Conservation (phyloP, 2,113 vertebrate species). For the Gila orcuttii region DNA sequence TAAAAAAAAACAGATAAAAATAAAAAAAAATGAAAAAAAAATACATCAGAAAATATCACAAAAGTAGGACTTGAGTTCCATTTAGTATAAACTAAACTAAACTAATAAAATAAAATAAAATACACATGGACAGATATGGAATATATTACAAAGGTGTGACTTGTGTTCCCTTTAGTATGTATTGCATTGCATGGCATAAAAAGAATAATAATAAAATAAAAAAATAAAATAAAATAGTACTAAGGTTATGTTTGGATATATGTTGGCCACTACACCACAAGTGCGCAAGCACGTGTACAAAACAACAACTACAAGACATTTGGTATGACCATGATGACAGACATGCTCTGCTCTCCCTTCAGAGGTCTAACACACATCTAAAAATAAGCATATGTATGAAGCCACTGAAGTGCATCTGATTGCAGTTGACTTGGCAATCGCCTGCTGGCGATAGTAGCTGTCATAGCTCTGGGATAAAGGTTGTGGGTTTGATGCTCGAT, state of each 20-base stretch:
- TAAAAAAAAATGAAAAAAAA: too few species aligned
- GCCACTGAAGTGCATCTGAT: slow-evolving; percentile 48
- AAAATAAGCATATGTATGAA: slow-evolving; percentile 67
- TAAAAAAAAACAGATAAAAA: neutral
- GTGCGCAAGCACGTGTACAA: neutral
- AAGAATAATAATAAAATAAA: neutral
- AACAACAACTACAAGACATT: slow-evolving; percentile 30
- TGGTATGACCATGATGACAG: slow-evolving; percentile 59
- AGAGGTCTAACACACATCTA: slow-evolving; percentile 61
- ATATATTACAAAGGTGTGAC: neutral
- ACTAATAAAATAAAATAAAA: too few species aligned
- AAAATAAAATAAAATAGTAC: neutral
- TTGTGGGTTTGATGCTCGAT: slow-evolving; percentile 15
- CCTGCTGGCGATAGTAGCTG: slow-evolving; percentile 51
- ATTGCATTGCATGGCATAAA: neutral
- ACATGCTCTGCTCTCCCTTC: slow-evolving; percentile 43
- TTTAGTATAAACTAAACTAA: neutral
- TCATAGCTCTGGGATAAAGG: slow-evolving; percentile 46
- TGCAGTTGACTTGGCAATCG: slow-evolving; percentile 66
- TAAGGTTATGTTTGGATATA: neutral
- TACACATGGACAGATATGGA: neutral
- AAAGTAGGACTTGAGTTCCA: neutral
- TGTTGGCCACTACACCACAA: neutral
- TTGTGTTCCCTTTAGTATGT: neutral
- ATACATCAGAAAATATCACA: neutral